Conservation (phyloP, 2,113 vertebrate genomes). For the Mionectes macconnelli region DNA sequence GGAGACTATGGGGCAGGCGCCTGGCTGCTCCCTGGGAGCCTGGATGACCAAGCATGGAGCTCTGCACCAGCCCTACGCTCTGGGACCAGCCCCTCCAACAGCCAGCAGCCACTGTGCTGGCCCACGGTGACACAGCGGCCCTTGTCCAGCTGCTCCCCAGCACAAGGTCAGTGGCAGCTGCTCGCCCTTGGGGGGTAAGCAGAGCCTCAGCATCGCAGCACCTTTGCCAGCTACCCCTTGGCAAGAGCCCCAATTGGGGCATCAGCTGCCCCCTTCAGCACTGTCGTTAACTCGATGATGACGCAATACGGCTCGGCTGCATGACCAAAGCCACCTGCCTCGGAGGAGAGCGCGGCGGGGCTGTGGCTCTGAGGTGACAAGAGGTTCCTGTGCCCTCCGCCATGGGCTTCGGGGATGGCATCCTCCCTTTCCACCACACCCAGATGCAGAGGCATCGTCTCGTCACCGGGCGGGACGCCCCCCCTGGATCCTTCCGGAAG, state of each 20-base stretch:
- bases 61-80: neutral
- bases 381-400: neutral
- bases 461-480: neutral
- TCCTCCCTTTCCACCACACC: neutral
- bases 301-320: neutral
- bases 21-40: neutral
- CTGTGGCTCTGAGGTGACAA: neutral
- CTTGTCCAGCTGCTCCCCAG: neutral
- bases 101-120: neutral
- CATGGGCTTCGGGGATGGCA: neutral
- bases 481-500: conserved; percentile 34
- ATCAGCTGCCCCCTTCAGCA: neutral
- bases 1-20: neutral
- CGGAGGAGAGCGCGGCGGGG: fast-evolving
- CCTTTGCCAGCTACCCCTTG: neutral
- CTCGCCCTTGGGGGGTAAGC: neutral
- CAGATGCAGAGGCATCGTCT: neutral
- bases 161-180: neutral
- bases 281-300: neutral
- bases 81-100: neutral
- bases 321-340: neutral
- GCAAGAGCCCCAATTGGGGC: neutral
- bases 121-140: neutral
- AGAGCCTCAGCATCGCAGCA: neutral
- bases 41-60: neutral